phyloP scores from a whole-genome alignment of 2,797 vertebrate genomes.

The Syndactyla subalaris region DNA sequence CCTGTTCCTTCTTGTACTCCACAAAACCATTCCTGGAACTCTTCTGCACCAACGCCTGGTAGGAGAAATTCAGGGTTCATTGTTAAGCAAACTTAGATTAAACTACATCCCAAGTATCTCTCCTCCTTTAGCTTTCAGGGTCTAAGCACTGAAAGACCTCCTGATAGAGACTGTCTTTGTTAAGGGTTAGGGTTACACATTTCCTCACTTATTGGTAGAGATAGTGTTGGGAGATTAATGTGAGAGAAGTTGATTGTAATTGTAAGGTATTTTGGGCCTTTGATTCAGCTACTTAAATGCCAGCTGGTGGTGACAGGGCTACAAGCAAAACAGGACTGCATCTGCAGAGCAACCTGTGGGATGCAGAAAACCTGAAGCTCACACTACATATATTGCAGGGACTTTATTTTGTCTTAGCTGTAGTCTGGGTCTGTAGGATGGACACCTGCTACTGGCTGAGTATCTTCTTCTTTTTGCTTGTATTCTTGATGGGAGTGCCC shows the following conservation, averaged over 20 bases:
- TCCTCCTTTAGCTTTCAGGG: neutral
- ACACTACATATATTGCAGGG: neutral
- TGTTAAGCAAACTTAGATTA: neutral
- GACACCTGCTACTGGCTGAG: too few relatives aligned
- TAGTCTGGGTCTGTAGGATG: neutral
- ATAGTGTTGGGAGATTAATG: neutral
- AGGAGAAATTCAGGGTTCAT: neutral
- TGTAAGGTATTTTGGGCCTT: neutral
- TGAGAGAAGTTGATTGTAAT: rapidly evolving
- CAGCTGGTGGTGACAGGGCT: neutral
- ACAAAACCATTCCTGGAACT: neutral
- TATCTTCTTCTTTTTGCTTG: rapidly evolving
- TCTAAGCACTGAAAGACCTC: neutral
- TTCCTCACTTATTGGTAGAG: neutral
- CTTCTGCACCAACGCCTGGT: neutral
- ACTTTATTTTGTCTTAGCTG: neutral
- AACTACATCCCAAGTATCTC: neutral
- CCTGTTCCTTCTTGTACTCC: neutral
- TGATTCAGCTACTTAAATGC: neutral
- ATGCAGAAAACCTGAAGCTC: neutral
- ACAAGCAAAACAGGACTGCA: neutral
- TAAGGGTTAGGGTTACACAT: neutral
- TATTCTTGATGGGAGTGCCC: neutral
- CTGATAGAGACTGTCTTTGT: neutral
- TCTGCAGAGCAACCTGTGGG: neutral